These are phyloP conservation scores for Stichodactyla mertensii DNA, from an alignment of 64 coral and sea anemone genomes.

Conservation along the genomic window DNA sequence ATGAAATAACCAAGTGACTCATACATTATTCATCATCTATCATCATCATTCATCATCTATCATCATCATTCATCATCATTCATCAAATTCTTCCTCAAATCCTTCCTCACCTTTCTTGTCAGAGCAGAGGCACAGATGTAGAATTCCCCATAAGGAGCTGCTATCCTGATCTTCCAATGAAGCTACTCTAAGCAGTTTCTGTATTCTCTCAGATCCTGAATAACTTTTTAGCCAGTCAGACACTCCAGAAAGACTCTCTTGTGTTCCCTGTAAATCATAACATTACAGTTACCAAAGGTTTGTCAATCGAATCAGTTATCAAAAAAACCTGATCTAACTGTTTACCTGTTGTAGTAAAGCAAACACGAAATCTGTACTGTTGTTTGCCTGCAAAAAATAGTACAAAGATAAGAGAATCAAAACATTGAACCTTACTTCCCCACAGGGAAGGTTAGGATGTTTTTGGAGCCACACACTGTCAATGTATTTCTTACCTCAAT, in stretches of 20 bases:
- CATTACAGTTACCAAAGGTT: neutral
- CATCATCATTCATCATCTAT: neutral
- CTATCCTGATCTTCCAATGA: neutral
- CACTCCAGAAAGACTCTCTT: neutral
- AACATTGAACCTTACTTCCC: too few species aligned
- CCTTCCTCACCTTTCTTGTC: constrained; percentile 42
- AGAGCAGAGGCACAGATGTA: constrained; percentile 50
- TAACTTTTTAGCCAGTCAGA: neutral
- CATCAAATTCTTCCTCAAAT: too few species aligned
- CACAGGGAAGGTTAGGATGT: too few species aligned
- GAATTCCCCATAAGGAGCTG: constrained; percentile 45
- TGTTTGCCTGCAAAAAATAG: neutral
- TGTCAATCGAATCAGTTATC: neutral
- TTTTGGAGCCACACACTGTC: too few species aligned
- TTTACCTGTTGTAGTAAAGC: constrained; percentile 7
- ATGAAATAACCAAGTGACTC: too few species aligned
- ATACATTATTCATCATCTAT: neutral
- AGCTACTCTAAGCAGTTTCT: constrained; percentile 4
- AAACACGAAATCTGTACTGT: neutral
- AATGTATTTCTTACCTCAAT: constrained; percentile 28
- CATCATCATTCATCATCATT: too few species aligned
- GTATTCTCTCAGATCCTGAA: constrained; percentile 20
- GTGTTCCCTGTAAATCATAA: neutral
- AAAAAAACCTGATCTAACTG: neutral
- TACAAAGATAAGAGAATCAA: neutral